phyloP scores from a whole-genome alignment of 2,888 invertebrate species.

The Drosophila monieri region DNA sequence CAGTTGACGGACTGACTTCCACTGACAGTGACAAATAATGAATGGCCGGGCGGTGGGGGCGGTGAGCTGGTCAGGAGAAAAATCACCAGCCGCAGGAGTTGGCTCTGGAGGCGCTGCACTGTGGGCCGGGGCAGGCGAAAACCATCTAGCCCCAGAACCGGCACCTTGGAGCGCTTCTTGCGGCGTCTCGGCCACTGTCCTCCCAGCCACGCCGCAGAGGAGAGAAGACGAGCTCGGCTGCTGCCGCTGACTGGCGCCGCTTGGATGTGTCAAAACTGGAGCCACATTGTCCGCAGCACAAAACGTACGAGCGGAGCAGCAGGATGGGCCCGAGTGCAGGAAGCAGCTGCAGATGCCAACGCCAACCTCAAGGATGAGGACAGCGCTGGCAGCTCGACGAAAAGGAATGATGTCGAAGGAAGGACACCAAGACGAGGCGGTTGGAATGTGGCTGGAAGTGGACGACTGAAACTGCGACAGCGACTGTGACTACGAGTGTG shows the following conservation, averaged over 20 bases:
- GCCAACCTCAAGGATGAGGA: conserved; percentile 56
- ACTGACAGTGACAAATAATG: conserved; percentile 83
- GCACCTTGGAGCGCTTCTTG: neutral
- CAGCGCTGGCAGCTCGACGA: conserved; percentile 17
- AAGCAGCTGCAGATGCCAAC: conserved; percentile 71
- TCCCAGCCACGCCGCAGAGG: conserved; percentile 5
- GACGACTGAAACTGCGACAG: conserved; percentile 33
- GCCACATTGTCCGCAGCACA: conserved; percentile 82
- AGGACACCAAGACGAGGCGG: conserved; percentile 13
- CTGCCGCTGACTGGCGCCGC: conserved; percentile 62
- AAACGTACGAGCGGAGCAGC: conserved; percentile 67
- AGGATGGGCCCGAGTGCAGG: conserved; percentile 43
- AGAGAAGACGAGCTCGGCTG: conserved; percentile 20
- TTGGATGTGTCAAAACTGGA: conserved; percentile 83
- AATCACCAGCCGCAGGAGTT: conserved; percentile 14
- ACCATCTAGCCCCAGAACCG: conserved; percentile 3
- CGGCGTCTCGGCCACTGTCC: conserved; percentile 36
- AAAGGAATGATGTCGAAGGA: conserved; percentile 25
- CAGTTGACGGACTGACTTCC: conserved; percentile 80
- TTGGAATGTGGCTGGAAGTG: conserved; percentile 22
- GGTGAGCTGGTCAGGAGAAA: conserved; percentile 18
- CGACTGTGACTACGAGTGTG: conserved; percentile 43
- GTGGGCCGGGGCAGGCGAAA: conserved; percentile 4
- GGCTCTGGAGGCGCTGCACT: conserved; percentile 37
- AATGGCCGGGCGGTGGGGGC: conserved; percentile 56